Base-by-base conservation (phyloP, 2,888 invertebrate genomes). In the Euclidia mi region DNA sequence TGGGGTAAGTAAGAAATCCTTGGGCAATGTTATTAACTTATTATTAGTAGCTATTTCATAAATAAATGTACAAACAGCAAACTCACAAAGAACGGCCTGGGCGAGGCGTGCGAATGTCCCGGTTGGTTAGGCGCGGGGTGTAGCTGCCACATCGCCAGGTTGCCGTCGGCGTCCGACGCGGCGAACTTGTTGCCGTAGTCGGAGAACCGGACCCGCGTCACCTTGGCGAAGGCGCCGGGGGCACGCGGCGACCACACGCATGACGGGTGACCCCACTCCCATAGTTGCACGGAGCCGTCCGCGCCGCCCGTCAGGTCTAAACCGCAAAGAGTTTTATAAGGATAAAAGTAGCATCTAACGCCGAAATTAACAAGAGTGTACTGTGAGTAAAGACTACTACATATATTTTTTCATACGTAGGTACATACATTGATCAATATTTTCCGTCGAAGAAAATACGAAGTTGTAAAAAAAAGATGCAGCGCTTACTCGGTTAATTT, bases 151-250 rank as follows among this genome's bases (percentile, higher is more conserved):
- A 99, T 95, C 78, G 99, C 99, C 14, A 99, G 95, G 87, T 98
- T 98, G 14, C 99, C 99, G 88, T 99, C 99, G 0, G 98, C 98
- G 93, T 99, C 99, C 15, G 98, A 98, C 1, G 99, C 99, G 28
- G 99, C 99, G 90, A 99, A 99, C 94, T 99, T 99, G 94, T 99
- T 99, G 56, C 99, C 99, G 89, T 99, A 99, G 83, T 98, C 98
- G 41, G 98, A 98, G 95, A 99, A 99, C 56, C 98, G 96, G n/a
- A 99, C 98, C 66, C 98, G 96, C 1, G 99, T 99, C 55, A 99
- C 99, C 93, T 98, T 98, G 28, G 98, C 98, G 90, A 98, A 99
- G 3, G 99, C 98, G 28, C 99, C 99, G 0, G 98, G 96, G n/a
- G 98, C 97, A 32, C 99, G 95, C 0, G 99, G 98, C 15, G 97